A percentile compares a stretch with the other conserved stretches of the same genome.
phyloP scores from a whole-genome alignment of 2,888 invertebrate genomes.

The Eueremaeus valkanovi region DNA sequence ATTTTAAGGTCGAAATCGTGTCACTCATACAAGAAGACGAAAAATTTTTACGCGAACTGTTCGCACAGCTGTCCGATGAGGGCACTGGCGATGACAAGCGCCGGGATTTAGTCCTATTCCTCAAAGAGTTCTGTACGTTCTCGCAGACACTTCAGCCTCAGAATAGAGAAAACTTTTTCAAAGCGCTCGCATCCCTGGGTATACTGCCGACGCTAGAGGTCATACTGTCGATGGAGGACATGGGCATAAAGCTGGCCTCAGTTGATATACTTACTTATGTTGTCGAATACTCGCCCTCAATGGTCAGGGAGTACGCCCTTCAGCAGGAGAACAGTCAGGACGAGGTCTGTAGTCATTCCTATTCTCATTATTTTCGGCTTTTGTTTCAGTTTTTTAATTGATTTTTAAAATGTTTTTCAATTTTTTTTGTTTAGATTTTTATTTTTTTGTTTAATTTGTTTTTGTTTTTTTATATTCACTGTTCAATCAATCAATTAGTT shows the following conservation, averaged over 20 bases:
- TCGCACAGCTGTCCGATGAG: constrained; percentile 84
- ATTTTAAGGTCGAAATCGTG: constrained; percentile 46
- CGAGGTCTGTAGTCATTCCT: constrained; percentile 64
- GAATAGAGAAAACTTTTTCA: constrained; percentile 95
- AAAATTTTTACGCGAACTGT: constrained; percentile 88
- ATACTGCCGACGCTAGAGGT: constrained; percentile 85
- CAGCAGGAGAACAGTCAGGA: constrained; percentile 85
- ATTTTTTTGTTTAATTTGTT: no score
- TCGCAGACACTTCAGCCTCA: constrained; percentile 96
- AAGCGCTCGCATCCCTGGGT: constrained; percentile 79
- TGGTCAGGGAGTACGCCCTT: constrained; percentile 92
- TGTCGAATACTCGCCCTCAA: constrained; percentile 95
- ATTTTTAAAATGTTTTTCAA: no score
- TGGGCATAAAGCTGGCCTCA: constrained; percentile 90
- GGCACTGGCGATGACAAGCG: constrained; percentile 77
- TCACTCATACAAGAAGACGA: constrained; percentile 70
- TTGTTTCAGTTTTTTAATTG: no score
- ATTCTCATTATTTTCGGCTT: neutral
- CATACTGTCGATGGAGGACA: constrained; percentile 75
- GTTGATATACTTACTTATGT: constrained; percentile 97
- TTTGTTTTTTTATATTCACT: no score
- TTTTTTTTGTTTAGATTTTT: no score
- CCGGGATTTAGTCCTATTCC: constrained; percentile 89
- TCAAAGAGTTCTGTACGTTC: constrained; percentile 98
- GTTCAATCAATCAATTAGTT: no score